Evolutionary conservation across 2,797 vertebrate genomes (phyloP), one percentile per base, ranked within the genome.

Genomic region (Sebastes alutus): DNA sequence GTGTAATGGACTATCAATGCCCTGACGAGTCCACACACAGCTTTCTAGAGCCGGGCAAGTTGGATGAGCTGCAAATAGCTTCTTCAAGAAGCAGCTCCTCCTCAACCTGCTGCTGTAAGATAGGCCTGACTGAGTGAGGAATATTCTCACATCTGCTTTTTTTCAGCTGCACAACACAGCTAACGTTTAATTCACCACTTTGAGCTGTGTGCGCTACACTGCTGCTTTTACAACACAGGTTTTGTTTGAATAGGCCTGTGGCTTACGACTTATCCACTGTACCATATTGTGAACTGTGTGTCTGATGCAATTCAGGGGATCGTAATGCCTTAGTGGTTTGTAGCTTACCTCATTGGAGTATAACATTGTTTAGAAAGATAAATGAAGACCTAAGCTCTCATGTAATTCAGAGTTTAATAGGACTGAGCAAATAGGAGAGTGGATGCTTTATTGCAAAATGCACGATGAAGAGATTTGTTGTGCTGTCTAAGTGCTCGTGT

Each of bases 281-380:
- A 86, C 59, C 85, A 68, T 63, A 82, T 84, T 92, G 88, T 89
- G 86, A 88, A 89, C 80, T 77, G 75, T 87, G 84, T 67, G 77
- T 86, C 81, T 87, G 80, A 87, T 87, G 85, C 77, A 83, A 75
- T 85, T 80, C 83, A 42, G 33, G 52, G 88, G 84, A 88, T 87
- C 87, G 83, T 78, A 67, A 88, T 68, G 78, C 86, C 68, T 65
- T 61, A 29, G 82, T 77, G 84, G 84, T 83, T 82, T 71, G 72
- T 49, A 69, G 80, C 84, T 89, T 79, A 85, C 72, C 78, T 85
- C 70, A 67, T 38, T 76, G 72, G 71, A 74, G 78, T 87, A 76
- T 85, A 82, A 86, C 87, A 82, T 88, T 92, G 85, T 92, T 92
- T 92, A 84, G 82, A 87, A 88, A 85, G 87, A 80, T 89, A 88